Conservation (phyloP, 2,888 invertebrate species). For the Bellardia bayeri region DNA sequence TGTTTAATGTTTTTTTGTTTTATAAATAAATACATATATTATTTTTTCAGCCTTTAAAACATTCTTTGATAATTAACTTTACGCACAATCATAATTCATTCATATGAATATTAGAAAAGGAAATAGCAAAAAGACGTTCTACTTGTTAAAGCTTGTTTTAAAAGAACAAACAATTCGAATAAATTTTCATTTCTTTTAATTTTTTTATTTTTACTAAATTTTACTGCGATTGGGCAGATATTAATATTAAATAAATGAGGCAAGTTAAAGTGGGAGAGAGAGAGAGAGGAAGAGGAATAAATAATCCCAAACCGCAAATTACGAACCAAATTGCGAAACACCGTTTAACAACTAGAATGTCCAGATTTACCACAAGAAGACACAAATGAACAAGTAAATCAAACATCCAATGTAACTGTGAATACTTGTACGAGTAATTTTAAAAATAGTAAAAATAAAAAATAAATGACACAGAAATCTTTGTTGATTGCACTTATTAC, state of each 20-base stretch:
- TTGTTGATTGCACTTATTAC: conserved; percentile 1
- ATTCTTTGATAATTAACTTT: conserved; percentile 19
- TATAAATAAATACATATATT: background rate
- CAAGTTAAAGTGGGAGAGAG: background rate
- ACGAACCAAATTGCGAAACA: conserved; percentile 49
- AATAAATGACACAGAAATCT: conserved; percentile 15
- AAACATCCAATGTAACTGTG: conserved; percentile 41
- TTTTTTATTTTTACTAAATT: background rate
- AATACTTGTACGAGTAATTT: conserved; percentile 15
- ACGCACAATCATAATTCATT: conserved; percentile 57
- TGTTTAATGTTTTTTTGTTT: conserved; percentile 23
- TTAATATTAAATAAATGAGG: conserved; percentile 37
- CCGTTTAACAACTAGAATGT: conserved; percentile 57
- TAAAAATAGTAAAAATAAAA: background rate
- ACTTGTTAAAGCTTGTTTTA: conserved; percentile 31
- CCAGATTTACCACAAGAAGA: conserved; percentile 43
- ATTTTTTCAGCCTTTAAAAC: background rate
- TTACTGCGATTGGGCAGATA: conserved; percentile 3
- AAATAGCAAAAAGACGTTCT: conserved; percentile 4
- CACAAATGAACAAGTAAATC: conserved; percentile 10
- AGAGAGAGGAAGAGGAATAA: background rate
- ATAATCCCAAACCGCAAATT: background rate
- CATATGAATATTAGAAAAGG: conserved; percentile 12
- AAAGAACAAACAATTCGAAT: background rate
- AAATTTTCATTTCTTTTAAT: background rate